Percentiles rank a stretch among this genome's conserved stretches.
Conservation (phyloP, 2,797 vertebrate genomes). For the Anisognathus igniventris region DNA sequence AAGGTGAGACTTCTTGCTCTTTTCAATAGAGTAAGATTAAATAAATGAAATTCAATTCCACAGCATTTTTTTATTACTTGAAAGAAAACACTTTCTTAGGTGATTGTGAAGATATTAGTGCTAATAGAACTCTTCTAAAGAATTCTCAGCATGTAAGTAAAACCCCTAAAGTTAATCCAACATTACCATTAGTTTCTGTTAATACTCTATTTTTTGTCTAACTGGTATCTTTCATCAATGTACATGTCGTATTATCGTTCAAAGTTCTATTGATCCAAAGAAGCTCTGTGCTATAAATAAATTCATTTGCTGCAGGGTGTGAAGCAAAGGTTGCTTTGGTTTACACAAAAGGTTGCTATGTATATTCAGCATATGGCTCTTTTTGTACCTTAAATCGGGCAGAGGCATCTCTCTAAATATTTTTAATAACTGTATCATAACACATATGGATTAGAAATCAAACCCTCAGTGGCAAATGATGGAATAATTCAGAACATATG, state of each 20-base stretch:
- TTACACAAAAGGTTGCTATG: not conserved
- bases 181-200: not conserved
- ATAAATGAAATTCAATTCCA: not conserved
- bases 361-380: not conserved
- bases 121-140: not conserved
- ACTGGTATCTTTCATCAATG: not conserved
- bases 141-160: not conserved
- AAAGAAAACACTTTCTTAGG: not conserved
- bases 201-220: not conserved
- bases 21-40: not conserved
- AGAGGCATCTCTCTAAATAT: not conserved
- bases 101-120: not conserved
- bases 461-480: not conserved
- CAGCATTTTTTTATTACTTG: not conserved
- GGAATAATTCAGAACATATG: not conserved
- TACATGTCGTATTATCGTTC: not conserved
- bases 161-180: not conserved
- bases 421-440: not conserved
- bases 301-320: not conserved
- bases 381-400: fast-evolving
- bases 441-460: not conserved
- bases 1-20: not conserved
- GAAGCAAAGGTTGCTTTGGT: not conserved
- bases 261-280: not conserved
- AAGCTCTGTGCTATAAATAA: not conserved